phyloP scores from a whole-genome alignment of 1,140 invertebrate genomes.

The Gryllus bimaculatus region DNA sequence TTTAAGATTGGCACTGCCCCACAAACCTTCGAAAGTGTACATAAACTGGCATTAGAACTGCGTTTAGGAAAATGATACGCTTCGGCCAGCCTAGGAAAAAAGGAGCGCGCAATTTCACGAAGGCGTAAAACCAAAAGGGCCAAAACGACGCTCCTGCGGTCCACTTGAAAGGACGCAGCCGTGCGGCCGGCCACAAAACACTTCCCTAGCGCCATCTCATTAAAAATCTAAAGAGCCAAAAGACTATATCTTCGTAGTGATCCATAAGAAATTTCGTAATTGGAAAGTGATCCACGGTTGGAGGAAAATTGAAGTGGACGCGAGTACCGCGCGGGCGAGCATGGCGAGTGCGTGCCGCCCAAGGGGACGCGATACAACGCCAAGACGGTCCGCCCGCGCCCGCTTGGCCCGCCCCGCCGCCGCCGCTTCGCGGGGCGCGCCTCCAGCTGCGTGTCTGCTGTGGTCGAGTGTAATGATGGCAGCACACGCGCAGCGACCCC shows the following conservation, averaged over 20 bases:
- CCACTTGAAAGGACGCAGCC: too few relatives aligned
- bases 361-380: too few relatives aligned
- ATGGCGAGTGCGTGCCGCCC: too few relatives aligned
- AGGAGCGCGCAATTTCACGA: background rate
- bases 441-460: background rate
- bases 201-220: background rate
- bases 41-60: background rate
- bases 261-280: background rate
- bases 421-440: too few relatives aligned
- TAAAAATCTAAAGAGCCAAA: background rate
- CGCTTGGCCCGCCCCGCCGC: too few relatives aligned
- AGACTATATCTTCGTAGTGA: background rate
- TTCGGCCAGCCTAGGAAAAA: background rate
- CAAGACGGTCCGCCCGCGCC: too few relatives aligned
- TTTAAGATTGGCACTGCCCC: background rate
- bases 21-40: background rate
- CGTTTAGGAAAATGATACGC: slow-evolving; percentile 4
- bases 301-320: background rate
- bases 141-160: background rate
- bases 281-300: background rate
- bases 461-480: too few relatives aligned
- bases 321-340: too few relatives aligned
- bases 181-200: background rate
- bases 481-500: too few relatives aligned
- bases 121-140: background rate